Conservation (phyloP, 2,113 vertebrate species). For the Spea multiplicata region DNA sequence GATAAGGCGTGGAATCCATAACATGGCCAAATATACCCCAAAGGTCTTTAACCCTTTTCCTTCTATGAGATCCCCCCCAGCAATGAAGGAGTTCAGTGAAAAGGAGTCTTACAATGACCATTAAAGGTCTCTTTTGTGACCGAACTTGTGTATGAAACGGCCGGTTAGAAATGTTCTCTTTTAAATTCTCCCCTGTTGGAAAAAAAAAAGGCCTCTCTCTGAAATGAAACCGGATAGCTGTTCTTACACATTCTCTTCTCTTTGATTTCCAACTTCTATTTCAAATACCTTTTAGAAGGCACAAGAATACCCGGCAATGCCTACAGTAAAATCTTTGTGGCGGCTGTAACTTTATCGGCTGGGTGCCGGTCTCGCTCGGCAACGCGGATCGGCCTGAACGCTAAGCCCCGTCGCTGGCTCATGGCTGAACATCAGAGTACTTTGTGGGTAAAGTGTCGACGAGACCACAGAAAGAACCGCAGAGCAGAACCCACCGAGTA, state of each 20-base stretch:
- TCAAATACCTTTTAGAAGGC: conserved; percentile 64
- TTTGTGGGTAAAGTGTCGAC: not conserved
- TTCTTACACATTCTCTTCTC: conserved; percentile 64
- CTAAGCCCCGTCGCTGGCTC: conserved; percentile 4
- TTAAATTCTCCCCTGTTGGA: conserved; percentile 48
- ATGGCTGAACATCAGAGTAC: conserved; percentile 6
- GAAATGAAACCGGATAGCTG: conserved; percentile 64
- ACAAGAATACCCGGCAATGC: conserved; percentile 59
- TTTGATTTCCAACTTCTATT: conserved; percentile 71
- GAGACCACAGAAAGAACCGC: not conserved
- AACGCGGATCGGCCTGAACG: not conserved
- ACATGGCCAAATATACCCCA: too few species aligned
- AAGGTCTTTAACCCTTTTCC: conserved; percentile 8
- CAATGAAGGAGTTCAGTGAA: conserved; percentile 7
- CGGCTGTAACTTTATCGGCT: conserved; percentile 64
- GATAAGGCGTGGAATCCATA: too few species aligned
- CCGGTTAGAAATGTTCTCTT: conserved; percentile 41
- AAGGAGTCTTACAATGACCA: conserved; percentile 25
- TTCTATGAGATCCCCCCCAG: not conserved
- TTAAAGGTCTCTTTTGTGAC: conserved; percentile 24
- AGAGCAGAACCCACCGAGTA: not conserved
- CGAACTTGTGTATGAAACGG: not conserved
- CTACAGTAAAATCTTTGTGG: conserved; percentile 69
- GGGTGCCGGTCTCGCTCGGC: conserved; percentile 52
- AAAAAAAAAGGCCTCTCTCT: conserved; percentile 46